These are phyloP conservation scores for Metellina segmentata DNA, from an alignment of 2,888 invertebrate genomes.

Conservation along the genomic window DNA sequence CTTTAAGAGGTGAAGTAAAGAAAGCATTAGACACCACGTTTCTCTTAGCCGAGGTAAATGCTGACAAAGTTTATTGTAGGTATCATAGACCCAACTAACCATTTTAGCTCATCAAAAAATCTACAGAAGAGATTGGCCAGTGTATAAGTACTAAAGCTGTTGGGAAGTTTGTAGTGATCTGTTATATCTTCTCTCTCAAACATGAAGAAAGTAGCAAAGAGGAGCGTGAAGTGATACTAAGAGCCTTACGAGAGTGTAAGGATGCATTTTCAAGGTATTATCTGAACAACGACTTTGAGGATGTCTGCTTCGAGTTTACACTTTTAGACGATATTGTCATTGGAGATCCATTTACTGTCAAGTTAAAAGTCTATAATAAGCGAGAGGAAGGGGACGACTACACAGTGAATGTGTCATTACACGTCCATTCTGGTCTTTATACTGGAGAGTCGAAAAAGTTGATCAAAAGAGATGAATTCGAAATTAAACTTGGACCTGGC, in stretches of 20 bases:
- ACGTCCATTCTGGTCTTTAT: constrained; percentile 90
- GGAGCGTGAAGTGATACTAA: constrained; percentile 91
- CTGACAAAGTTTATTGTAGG: constrained; percentile 94
- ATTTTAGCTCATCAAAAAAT: constrained; percentile 89
- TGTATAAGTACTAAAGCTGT: constrained; percentile 92
- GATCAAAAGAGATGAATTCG: constrained; percentile 87
- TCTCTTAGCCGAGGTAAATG: constrained; percentile 95
- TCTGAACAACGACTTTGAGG: constrained; percentile 93
- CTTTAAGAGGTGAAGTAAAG: constrained; percentile 90
- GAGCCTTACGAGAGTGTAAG: constrained; percentile 90
- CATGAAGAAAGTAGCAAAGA: constrained; percentile 87
- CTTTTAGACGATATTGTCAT: constrained; percentile 91
- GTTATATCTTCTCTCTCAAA: constrained; percentile 93
- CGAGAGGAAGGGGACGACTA: constrained; percentile 84
- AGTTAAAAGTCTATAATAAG: constrained; percentile 87
- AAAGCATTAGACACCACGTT: constrained; percentile 92
- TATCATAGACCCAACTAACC: constrained; percentile 85
- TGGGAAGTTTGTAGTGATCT: constrained; percentile 88
- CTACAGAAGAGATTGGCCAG: constrained; percentile 89
- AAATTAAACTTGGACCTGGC: constrained; percentile 85
- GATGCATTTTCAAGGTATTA: constrained; percentile 91
- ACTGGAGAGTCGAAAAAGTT: constrained; percentile 89
- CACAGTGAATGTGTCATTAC: constrained; percentile 87
- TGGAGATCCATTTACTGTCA: constrained; percentile 89
- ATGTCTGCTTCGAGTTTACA: constrained; percentile 91